Base-by-base conservation (phyloP, 2,113 vertebrate species). In the Meriones unguiculatus region DNA sequence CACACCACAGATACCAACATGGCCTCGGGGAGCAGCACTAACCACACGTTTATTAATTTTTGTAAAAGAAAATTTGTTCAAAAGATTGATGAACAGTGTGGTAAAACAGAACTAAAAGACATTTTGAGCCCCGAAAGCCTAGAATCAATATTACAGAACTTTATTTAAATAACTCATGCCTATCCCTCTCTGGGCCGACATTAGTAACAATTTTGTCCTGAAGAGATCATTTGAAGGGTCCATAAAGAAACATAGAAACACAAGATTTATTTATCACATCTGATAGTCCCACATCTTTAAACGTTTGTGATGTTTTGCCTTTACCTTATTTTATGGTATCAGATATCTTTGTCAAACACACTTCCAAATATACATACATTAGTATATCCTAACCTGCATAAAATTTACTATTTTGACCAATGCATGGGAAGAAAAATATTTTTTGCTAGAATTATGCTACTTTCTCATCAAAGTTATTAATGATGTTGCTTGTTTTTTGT, bases 401-500 rank as follows among this genome's bases (percentile, higher is more conserved):
- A 96, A 93, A 89, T 88, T 65, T 90, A 69, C 25, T 6, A 22
- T 94, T 73, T 96, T 91, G 62, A 87, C 85, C 86, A 89, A 85
- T 80, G 1, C 38, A 46, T 22, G 75, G 35, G 46, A 93, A 22
- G 90, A 93, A 67, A 64, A 24, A 76, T 20, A 64, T 7, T 46
- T 93, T 89, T 89, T 93, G 12, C 41, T 65, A 14, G 95, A 92
- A 88, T 94, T 82, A 57, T 94, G 13, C 10, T 76, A 13, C 76
- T 93, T 92, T 77, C 73, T 91, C 46, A 93, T 93, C 81, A 93
- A 72, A 92, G 95, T 93, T 64, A 87, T 65, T 24, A 28, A 59
- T 70, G 8, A 2, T 22, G 73, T 95, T 87, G 32, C 75, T 84
- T 92, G 3, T 46, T 87, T 89, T 89, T 62, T 62, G 86, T 97